Conservation (phyloP, 2,888 invertebrate species). For the Meandrusa payeni region DNA sequence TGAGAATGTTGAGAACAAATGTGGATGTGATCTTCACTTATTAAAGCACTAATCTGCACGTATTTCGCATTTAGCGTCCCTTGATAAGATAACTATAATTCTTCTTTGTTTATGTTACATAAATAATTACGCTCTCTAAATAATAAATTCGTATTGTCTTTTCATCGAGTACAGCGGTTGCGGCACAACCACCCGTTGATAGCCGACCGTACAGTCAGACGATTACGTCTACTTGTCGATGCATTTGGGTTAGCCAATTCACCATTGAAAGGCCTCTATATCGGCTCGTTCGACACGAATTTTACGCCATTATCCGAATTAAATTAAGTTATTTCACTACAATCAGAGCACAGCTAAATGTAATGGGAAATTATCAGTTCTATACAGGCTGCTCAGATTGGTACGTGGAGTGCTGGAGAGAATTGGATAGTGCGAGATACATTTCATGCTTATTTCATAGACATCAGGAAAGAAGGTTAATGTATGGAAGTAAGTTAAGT, state of each 20-base stretch:
- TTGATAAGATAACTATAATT: no score
- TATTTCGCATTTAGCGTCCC: no score
- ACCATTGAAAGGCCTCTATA: not conserved
- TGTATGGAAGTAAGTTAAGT: no score
- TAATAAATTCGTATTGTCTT: no score
- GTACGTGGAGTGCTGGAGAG: conserved; percentile 4
- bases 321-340: conserved; percentile 16
- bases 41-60: no score
- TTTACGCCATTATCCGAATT: conserved; percentile 21
- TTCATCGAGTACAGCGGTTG: no score
- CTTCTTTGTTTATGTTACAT: no score
- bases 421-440: not conserved
- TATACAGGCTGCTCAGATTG: conserved; percentile 3
- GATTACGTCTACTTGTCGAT: not conserved
- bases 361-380: conserved; percentile 7
- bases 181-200: no score
- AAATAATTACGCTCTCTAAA: no score
- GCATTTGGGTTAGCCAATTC: conserved; percentile 6
- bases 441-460: conserved; percentile 10
- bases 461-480: conserved; percentile 2
- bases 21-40: no score
- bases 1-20: no score
- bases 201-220: not conserved
- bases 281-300: conserved; percentile 10
- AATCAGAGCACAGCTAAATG: conserved; percentile 20